Base-by-base conservation (phyloP, 1,140 invertebrate genomes). In the Dreissena rostriformis region DNA sequence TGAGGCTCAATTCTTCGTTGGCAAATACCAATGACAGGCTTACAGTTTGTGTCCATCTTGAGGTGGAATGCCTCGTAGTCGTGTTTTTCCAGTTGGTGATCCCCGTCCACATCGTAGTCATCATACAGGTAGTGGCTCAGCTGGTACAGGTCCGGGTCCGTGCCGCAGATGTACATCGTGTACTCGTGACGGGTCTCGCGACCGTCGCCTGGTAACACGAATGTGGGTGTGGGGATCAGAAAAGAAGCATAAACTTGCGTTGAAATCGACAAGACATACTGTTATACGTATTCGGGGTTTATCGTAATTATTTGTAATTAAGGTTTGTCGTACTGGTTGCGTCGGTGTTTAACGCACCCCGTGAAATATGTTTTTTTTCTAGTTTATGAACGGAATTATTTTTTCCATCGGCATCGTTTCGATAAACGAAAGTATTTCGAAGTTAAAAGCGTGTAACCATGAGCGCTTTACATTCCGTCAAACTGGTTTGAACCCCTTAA, bases 31-130 rank as follows among this genome's bases (percentile, higher is more conserved):
- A 6, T 63, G 57, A 63, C 2, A 61, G 15, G 63, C 72, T 24
- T 85, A 86, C 84, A 39, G 71, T 81, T 66, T 1, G 24, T 17
- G 63, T 86, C 84, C 53, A 86, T 77, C 66, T 72, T 52, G 24
- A 49, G 19, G 29, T 82, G 74, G 49, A 82, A 80, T 5, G 53
- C 79, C 1, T 71, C 52, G 24, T 71, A 66, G 57, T 86, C 84
- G 15, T 24, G 0, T 15, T 57, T 19, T 0, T 68, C 66, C 11
- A 86, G 66, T 67, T 82, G 79, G 28, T 86, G 84, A 49, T 86
- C 84, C 15, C 55, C 51, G 39, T 86, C 73, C 24, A 80, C 84
- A 39, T 86, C 84, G 55, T 82, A 86, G 15, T 72, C 74, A 39
- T 86, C 79, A 73, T 68, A 86, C 6, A 86, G 67, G 15, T 57